Conservation (phyloP, 2,113 vertebrate genomes). For the Abramis brama region DNA sequence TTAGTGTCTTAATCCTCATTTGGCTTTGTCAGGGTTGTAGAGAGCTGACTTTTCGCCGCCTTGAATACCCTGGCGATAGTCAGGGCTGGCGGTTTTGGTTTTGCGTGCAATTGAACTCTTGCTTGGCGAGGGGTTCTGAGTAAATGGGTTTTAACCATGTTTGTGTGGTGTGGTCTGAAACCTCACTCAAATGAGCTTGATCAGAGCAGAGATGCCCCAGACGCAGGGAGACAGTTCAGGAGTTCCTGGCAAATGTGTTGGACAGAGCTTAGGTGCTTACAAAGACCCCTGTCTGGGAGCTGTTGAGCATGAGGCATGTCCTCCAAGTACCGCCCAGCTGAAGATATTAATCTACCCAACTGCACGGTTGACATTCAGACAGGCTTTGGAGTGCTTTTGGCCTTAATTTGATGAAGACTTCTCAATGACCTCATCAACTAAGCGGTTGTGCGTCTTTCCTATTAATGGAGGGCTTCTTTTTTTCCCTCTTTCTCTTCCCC, state of each 20-base stretch:
- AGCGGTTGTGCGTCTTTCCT: constrained; percentile 59
- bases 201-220: constrained; percentile 21
- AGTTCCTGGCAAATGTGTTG: constrained; percentile 58
- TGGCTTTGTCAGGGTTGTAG: constrained; percentile 63
- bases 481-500: background rate
- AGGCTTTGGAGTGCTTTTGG: constrained; percentile 57
- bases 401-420: constrained; percentile 65
- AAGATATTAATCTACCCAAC: constrained; percentile 61
- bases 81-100: constrained; percentile 67
- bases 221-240: constrained; percentile 9
- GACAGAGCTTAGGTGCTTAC: background rate
- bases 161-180: constrained; percentile 71
- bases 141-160: constrained; percentile 70
- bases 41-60: constrained; percentile 35
- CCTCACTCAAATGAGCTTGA: constrained; percentile 57
- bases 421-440: constrained; percentile 68
- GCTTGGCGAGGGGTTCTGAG: constrained; percentile 67
- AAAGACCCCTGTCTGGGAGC: constrained; percentile 3
- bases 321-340: constrained; percentile 56
- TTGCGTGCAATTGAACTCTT: constrained; percentile 71
- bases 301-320: constrained; percentile 60
- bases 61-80: constrained; percentile 56
- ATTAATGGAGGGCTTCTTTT: constrained; percentile 56
- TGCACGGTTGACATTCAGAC: constrained; percentile 63
- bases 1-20: constrained; percentile 64